Conservation (phyloP, 2,888 invertebrate genomes). For the Chorisops tibialis region DNA sequence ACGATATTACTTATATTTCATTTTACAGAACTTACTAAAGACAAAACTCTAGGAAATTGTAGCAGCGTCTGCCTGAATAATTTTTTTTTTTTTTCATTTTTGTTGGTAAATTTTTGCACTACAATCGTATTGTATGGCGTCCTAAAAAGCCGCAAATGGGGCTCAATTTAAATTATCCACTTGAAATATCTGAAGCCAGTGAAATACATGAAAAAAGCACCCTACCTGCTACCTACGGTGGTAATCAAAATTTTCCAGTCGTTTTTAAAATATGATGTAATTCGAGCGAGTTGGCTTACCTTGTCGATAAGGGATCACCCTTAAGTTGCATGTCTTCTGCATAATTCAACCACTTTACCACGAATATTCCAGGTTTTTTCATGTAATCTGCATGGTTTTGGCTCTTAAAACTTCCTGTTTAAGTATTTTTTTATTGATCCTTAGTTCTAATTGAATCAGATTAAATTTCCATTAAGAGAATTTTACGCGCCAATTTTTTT, state of each 20-base stretch:
- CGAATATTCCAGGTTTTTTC: too few species aligned
- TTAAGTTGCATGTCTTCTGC: not conserved
- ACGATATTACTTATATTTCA: conserved; percentile 30
- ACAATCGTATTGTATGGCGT: not conserved
- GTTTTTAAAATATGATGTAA: conserved; percentile 29
- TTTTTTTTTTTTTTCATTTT: not conserved
- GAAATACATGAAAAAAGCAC: not conserved
- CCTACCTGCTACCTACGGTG: not conserved
- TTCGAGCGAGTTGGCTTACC: conserved; percentile 27
- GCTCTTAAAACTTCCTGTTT: conserved; percentile 31
- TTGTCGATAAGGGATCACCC: conserved; percentile 2
- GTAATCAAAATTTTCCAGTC: conserved; percentile 32
- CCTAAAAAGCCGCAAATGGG: not conserved
- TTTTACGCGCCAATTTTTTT: conserved; percentile 17
- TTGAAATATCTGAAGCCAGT: conserved; percentile 26
- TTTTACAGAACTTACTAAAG: conserved; percentile 33
- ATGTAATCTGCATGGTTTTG: conserved; percentile 7
- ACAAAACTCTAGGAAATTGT: conserved; percentile 30
- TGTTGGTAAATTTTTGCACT: not conserved
- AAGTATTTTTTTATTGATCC: conserved; percentile 25
- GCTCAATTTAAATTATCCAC: conserved; percentile 31
- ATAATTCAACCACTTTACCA: not conserved
- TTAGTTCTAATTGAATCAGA: conserved; percentile 28
- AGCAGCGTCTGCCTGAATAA: conserved; percentile 1
- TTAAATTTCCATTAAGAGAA: conserved; percentile 22